Percentiles rank a stretch among this genome's conserved stretches.
Conservation (phyloP, 30 jellyfish, hydroid and myxozoan genomes). For the Clytia hemisphaerica region DNA sequence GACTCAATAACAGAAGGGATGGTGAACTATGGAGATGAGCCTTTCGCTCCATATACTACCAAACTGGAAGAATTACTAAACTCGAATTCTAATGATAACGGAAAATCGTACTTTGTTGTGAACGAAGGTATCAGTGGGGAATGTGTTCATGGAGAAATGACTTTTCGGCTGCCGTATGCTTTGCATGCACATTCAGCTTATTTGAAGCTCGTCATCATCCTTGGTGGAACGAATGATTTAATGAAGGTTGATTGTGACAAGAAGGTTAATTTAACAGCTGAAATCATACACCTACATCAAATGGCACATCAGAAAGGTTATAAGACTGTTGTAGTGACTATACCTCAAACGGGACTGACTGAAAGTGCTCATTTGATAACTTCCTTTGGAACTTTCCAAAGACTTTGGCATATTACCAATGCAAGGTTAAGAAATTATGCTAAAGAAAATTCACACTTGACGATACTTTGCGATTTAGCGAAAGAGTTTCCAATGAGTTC, state of each 20-base stretch:
- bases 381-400: slow-evolving; percentile 1
- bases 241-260: slow-evolving; percentile 29
- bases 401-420: slow-evolving; percentile 43
- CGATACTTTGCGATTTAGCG: slow-evolving; percentile 60
- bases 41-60: slow-evolving; percentile 60
- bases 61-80: slow-evolving; percentile 44
- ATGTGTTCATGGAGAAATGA: slow-evolving; percentile 69
- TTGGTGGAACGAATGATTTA: slow-evolving; percentile 91
- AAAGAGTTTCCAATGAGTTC: slow-evolving; percentile 50
- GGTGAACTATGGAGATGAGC: slow-evolving; percentile 25
- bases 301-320: slow-evolving; percentile 48
- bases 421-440: slow-evolving; percentile 44
- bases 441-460: not conserved
- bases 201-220: slow-evolving; percentile 51
- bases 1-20: slow-evolving; percentile 89
- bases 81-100: not conserved
- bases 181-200: slow-evolving; percentile 1
- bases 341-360: no score
- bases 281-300: slow-evolving; percentile 47
- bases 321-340: slow-evolving; percentile 69
- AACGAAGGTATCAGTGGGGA: slow-evolving; percentile 84
- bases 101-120: slow-evolving; percentile 18
- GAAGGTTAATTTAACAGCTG: slow-evolving; percentile 25
- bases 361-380: no score
- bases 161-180: slow-evolving; percentile 42